Conservation (phyloP, 2,797 vertebrate species). For the Premnoplex brunnescens region DNA sequence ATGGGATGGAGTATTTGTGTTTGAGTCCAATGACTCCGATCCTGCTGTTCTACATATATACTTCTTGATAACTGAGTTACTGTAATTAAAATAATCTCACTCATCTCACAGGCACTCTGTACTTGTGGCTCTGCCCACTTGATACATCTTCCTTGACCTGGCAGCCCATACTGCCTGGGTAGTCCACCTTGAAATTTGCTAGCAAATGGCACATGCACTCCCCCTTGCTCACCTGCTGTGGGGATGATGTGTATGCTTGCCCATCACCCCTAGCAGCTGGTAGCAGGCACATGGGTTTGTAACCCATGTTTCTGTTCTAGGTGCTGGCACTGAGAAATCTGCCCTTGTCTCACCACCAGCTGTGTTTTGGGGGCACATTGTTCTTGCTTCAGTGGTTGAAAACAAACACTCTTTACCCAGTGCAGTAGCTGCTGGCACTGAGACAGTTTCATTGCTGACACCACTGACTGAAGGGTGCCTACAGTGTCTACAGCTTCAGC, state of each 20-base stretch:
- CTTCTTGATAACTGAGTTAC: background rate
- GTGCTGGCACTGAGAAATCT: background rate
- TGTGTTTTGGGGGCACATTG: background rate
- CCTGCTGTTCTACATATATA: background rate
- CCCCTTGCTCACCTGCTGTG: background rate
- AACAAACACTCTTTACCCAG: background rate
- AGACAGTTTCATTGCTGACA: background rate
- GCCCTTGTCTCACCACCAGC: background rate
- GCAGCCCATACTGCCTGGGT: fast-evolving
- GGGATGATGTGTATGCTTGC: background rate
- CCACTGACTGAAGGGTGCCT: background rate
- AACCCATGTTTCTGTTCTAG: background rate
- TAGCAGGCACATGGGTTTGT: background rate
- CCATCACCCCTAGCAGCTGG: background rate
- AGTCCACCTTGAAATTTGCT: background rate
- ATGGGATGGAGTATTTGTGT: background rate
- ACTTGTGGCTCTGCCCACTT: background rate
- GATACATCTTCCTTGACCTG: background rate
- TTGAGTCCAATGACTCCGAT: background rate
- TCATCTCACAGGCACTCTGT: background rate
- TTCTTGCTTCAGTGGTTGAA: background rate
- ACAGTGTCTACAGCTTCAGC: background rate
- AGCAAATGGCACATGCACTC: background rate
- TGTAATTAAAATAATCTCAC: background rate
- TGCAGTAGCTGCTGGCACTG: background rate